A percentile compares a stretch with the other conserved stretches of the same genome.
These are phyloP conservation scores for Phortica magna DNA, from an alignment of 2,888 invertebrate genomes.

Conservation along the genomic window DNA sequence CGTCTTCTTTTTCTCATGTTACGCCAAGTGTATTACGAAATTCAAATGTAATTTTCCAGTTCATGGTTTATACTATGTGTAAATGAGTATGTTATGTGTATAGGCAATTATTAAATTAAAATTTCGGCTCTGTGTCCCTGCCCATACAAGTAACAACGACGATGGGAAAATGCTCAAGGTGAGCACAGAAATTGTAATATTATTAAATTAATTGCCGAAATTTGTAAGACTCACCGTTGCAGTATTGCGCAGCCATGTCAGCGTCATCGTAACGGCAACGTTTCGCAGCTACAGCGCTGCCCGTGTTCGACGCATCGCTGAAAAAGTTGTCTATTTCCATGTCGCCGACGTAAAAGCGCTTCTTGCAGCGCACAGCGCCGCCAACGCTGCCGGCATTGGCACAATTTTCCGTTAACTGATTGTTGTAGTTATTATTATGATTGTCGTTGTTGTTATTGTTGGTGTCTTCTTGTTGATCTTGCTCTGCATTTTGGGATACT, in stretches of 20 bases:
- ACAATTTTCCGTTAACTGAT: conserved; percentile 44
- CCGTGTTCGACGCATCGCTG: conserved; percentile 39
- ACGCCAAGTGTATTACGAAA: background rate
- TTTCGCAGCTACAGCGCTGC: conserved; percentile 60
- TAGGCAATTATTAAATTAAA: background rate
- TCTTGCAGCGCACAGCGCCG: conserved; percentile 64
- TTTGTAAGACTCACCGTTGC: conserved; percentile 64
- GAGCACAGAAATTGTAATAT: conserved; percentile 19
- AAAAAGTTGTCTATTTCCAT: conserved; percentile 36
- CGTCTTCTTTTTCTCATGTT: no score
- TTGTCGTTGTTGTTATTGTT: conserved; percentile 57
- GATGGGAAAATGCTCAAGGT: conserved; percentile 11
- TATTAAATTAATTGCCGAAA: conserved; percentile 40
- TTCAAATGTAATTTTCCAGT: background rate
- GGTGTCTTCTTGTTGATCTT: conserved; percentile 21
- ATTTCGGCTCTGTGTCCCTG: background rate
- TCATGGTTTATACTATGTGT: background rate
- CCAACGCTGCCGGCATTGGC: conserved; percentile 39
- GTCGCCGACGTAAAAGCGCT: conserved; percentile 63
- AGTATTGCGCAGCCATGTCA: conserved; percentile 71
- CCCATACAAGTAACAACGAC: background rate
- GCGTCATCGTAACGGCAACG: conserved; percentile 73
- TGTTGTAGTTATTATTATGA: conserved; percentile 40
- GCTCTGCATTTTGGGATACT: background rate
- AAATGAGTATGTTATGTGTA: no score